These are phyloP conservation scores for Thecophora atra DNA, from an alignment of 2,888 invertebrate genomes.

Conservation along the genomic window DNA sequence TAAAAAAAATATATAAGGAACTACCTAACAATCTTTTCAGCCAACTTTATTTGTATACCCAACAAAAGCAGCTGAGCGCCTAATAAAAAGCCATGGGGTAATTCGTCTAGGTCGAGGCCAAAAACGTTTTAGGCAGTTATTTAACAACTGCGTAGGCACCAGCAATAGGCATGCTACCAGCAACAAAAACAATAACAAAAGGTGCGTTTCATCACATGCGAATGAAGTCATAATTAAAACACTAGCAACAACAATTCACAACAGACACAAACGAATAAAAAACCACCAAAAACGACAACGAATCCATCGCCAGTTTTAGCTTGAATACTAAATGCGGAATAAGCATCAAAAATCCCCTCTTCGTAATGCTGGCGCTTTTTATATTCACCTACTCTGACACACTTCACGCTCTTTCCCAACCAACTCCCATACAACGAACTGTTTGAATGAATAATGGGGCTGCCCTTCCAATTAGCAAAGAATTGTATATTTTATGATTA, in stretches of 20 bases:
- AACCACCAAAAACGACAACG: conserved; percentile 23
- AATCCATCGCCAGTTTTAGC: conserved; percentile 7
- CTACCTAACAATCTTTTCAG: not conserved
- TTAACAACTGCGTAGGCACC: not conserved
- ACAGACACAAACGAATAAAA: not conserved
- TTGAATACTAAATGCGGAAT: not conserved
- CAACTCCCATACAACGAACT: not conserved
- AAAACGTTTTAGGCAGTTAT: conserved; percentile 25
- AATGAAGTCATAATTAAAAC: conserved; percentile 9
- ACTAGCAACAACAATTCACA: conserved; percentile 8
- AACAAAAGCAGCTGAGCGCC: conserved; percentile 54
- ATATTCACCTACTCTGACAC: not conserved
- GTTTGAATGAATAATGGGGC: conserved; percentile 19
- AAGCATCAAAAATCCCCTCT: not conserved
- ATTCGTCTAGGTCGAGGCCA: conserved; percentile 63
- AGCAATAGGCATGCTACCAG: not conserved
- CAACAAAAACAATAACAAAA: conserved; percentile 20
- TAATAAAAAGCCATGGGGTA: conserved; percentile 58
- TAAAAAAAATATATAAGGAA: not conserved
- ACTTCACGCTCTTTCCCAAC: not conserved
- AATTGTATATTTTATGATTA: conserved; percentile 38
- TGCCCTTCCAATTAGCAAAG: conserved; percentile 26
- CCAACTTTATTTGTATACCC: too few species aligned
- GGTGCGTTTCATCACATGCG: conserved; percentile 43
- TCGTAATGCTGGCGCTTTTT: not conserved